Conservation (phyloP, 2,888 invertebrate species). For the Xiphydria camelus region DNA sequence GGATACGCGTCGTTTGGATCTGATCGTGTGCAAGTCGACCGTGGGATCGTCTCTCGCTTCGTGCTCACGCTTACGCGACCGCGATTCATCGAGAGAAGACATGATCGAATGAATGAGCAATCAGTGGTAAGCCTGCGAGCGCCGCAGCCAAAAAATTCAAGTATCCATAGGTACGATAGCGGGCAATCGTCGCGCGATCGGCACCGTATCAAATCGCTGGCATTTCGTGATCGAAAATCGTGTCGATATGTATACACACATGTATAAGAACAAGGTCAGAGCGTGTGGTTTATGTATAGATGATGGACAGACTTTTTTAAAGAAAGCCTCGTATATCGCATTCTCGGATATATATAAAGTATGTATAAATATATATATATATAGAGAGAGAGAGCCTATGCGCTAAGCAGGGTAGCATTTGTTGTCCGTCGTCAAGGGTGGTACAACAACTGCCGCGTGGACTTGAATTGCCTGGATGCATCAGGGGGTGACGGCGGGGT, state of each 20-base stretch:
- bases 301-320: conserved; percentile 37
- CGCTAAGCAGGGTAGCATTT: conserved; percentile 20
- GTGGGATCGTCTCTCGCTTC: background rate
- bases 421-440: conserved; percentile 9
- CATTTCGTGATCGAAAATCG: conserved; percentile 9
- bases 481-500: no score
- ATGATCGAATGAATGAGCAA: conserved; percentile 51
- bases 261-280: conserved; percentile 42
- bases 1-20: no score
- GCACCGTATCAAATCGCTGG: conserved; percentile 8
- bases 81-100: conserved; percentile 31
- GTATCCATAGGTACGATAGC: conserved; percentile 32
- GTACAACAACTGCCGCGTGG: no score
- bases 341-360: conserved; percentile 8
- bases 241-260: conserved; percentile 29
- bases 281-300: conserved; percentile 42
- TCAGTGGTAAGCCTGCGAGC: conserved; percentile 57
- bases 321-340: conserved; percentile 17
- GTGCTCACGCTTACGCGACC: conserved; percentile 38
- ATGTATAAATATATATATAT: conserved; percentile 3
- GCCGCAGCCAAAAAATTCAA: conserved; percentile 48
- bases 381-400: conserved; percentile 11
- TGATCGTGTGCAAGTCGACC: no score
- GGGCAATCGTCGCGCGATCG: conserved; percentile 18
- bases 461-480: no score